Evolutionary conservation across 2,797 vertebrate genomes (phyloP).

Genomic region (Pelochelys cantorii): DNA sequence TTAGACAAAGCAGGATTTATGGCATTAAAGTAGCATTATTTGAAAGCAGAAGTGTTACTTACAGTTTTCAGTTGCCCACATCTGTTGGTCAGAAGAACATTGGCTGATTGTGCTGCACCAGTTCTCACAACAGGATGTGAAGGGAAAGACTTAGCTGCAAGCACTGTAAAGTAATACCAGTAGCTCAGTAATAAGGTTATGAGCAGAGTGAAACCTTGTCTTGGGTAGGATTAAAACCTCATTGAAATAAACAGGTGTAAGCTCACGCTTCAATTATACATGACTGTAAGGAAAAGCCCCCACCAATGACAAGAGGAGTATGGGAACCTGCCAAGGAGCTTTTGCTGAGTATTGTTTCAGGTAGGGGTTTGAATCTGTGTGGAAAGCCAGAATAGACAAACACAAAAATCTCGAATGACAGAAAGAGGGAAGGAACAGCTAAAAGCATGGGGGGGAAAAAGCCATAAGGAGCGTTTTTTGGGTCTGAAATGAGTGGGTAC

Average conservation of each 20-base stretch:
- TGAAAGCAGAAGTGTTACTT: conserved; percentile 30
- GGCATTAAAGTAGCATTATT: background rate
- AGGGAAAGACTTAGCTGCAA: background rate
- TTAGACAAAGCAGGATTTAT: background rate
- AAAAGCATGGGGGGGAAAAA: background rate
- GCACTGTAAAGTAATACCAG: conserved; percentile 16
- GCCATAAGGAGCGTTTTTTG: background rate
- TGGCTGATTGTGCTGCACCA: fast-evolving
- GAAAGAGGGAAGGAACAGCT: background rate
- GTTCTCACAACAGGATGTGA: background rate
- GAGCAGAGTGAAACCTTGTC: background rate
- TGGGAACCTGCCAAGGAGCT: too few species aligned
- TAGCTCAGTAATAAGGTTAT: background rate
- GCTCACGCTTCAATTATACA: background rate
- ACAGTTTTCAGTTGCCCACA: conserved; percentile 10
- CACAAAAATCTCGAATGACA: background rate
- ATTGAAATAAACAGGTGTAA: background rate
- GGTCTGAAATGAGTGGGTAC: background rate
- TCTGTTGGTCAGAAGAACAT: background rate
- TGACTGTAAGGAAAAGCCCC: background rate
- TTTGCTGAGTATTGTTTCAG: background rate
- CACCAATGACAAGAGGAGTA: background rate
- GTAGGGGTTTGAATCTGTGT: background rate
- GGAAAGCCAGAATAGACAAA: background rate
- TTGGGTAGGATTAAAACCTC: background rate